Evolutionary conservation across 2,888 invertebrate genomes (phyloP), one percentile per base, ranked within the genome.

Genomic region (Scaptomyza tumidula): DNA sequence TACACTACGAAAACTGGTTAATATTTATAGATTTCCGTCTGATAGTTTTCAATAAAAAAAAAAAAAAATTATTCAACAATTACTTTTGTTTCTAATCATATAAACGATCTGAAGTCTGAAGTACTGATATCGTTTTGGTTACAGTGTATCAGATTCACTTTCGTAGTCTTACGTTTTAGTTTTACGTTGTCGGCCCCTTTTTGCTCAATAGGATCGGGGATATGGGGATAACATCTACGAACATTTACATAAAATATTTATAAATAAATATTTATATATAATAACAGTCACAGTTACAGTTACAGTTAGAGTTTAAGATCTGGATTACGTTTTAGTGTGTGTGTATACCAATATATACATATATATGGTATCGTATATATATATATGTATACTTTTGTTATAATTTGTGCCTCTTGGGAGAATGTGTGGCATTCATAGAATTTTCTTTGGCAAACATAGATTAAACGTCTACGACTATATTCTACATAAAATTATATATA

Each of bases 131-230:
- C 31, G 62, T 49, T 60, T 54, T 45, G 50, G 33, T 37, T 61
- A 60, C 35, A 46, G 52, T 58, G 43, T 50, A 44, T 62, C 53
- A 63, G 75, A 67, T 74, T 77, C 60, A 56, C 46, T 46, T 56
- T 56, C 56, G 37, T 67, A 80, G 75, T 82, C 80, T 80, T 19
- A 19, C 19, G 19, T 19, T 19, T 19, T 19, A 19, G 19, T 19
- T 79, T 75, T 75, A 54, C 54, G 72, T 69, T 72, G 44, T 64
- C 70, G 61, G 64, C 78, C 80, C 77, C 80, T 66, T 61, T 61
- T 52, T 49, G 27, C 39, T 39, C 39, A 45, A 68, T 67, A 35
- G 24, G 16, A 16, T 35, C 31, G 27, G 48, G 62, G 75, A 71
- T 69, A 71, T 73, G 69, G 61, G 56, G 16, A 66, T 33, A 57